Evolutionary conservation across 2,113 vertebrate genomes (phyloP).

Genomic region (Elgaria multicarinata): DNA sequence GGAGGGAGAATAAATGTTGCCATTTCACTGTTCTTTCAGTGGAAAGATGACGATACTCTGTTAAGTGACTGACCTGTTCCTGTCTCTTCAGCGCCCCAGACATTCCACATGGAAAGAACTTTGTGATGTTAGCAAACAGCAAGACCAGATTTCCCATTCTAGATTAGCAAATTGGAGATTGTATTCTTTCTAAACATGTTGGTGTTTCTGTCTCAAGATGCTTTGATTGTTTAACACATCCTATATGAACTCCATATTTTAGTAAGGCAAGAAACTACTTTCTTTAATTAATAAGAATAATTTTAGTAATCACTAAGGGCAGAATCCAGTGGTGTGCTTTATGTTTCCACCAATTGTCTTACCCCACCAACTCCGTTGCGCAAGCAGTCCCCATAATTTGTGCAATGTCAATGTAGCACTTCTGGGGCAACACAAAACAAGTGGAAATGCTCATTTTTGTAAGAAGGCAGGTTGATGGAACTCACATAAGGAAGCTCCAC

Average conservation of each 20-base stretch:
- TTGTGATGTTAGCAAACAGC: background rate
- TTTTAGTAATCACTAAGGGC: background rate
- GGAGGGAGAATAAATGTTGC: background rate
- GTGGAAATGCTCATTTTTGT: no score
- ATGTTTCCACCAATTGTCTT: no score
- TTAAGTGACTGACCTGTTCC: background rate
- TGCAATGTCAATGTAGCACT: no score
- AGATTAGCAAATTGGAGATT: background rate
- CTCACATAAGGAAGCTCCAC: no score
- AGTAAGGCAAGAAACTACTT: background rate
- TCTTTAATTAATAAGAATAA: background rate
- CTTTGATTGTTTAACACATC: background rate
- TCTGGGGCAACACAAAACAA: no score
- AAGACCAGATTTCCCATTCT: background rate
- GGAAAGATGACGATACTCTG: background rate
- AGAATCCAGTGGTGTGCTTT: background rate
- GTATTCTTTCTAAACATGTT: background rate
- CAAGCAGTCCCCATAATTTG: no score
- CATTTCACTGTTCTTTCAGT: background rate
- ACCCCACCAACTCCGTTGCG: no score
- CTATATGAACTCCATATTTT: background rate
- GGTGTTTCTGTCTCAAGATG: background rate
- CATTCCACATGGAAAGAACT: background rate
- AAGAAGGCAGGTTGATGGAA: no score
- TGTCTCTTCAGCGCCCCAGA: background rate